Evolutionary conservation across 2,888 invertebrate species (phyloP), one percentile per base, ranked within the genome.

Genomic region (Uloborus plumipes): DNA sequence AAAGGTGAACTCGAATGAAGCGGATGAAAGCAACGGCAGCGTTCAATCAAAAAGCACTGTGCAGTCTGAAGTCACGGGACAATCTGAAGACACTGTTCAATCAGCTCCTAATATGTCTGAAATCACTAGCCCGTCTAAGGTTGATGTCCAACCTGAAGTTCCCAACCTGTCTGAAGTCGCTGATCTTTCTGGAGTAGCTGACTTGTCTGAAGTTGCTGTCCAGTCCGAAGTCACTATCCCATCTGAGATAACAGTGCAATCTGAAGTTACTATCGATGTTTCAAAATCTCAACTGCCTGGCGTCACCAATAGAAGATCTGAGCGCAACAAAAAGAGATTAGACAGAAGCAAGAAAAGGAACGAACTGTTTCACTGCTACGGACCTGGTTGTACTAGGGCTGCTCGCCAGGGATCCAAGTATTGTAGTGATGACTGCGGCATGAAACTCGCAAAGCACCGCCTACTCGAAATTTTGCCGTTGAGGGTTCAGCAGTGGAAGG

Each of bases 331-430:
- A 47, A 7, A 4, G 9, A 7, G 31, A 13, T 47, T 18, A 47
- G 11, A 16, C 9, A 47, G 16, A 66, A 65, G n/a, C 47, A 51
- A 50, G 51, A 51, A 20, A 7, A 26, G 26, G 13, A 16, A 16
- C 7, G 20, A 3, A 4, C 26, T 26, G 16, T 61, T 16, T 15
- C 79, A 80, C 11, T 80, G 79, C 22, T 67, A 73, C 15, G 79
- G 79, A 4, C 79, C 79, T 0, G 79, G 67, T 1, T 80, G 79
- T 22, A 50, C 51, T 4, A 69, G 55, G 13, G 73, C 67, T 2
- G 67, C 73, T 7, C 55, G 73, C 13, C 16, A n/a, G 9, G 50
- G 53, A 51, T 80, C 79, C 11, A 80, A 80, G 22, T 80, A 80
- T 15, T 80, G 79, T 53, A 67, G 73, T 39, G 73, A 80, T 14